phyloP scores from a whole-genome alignment of 2,797 vertebrate genomes.

The Scyliorhinus canicula region DNA sequence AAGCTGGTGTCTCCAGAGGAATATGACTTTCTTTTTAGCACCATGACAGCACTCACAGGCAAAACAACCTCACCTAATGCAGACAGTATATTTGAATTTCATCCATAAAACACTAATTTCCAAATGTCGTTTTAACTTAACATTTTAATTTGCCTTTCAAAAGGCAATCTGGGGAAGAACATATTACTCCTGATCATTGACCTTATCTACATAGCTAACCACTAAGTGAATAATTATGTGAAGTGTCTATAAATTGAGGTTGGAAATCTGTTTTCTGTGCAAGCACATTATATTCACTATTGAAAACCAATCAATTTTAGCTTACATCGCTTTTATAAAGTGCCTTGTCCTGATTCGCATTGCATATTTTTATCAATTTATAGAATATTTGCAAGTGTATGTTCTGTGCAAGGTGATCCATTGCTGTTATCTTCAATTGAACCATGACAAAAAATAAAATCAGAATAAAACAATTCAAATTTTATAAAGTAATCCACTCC shows the following conservation, averaged over 20 bases:
- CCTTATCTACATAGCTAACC: not conserved
- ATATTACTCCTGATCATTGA: not conserved
- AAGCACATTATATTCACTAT: not conserved
- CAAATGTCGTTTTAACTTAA: not conserved
- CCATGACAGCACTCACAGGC: not conserved
- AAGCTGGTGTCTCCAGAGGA: not conserved
- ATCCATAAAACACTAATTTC: not conserved
- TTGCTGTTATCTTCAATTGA: not conserved
- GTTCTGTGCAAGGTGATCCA: not conserved
- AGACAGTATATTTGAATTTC: not conserved
- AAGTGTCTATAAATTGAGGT: not conserved
- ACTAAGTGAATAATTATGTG: not conserved
- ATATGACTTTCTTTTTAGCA: not conserved
- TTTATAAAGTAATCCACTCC: not conserved
- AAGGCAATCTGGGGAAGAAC: not conserved
- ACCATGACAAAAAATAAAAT: not conserved
- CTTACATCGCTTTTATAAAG: not conserved
- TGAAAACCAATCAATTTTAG: conserved; percentile 15
- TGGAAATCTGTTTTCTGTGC: not conserved
- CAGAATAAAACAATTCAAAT: conserved; percentile 8
- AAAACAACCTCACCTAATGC: not conserved
- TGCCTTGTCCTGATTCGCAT: not conserved
- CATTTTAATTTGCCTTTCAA: conserved; percentile 14
- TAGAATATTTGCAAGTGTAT: not conserved
- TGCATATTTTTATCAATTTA: not conserved